Conservation (phyloP, 2,113 vertebrate species). For the Dinomys branickii region DNA sequence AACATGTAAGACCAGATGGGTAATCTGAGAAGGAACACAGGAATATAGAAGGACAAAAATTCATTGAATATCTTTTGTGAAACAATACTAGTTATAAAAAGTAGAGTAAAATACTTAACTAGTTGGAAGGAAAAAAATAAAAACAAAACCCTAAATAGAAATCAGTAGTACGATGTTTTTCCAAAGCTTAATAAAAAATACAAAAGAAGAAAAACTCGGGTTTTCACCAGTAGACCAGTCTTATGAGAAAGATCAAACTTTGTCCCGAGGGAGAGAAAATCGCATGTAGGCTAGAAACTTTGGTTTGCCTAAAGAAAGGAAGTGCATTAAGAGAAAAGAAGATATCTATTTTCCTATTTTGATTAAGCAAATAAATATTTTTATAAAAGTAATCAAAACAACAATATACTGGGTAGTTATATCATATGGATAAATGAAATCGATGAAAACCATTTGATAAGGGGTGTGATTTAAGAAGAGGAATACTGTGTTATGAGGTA, state of each 20-base stretch:
- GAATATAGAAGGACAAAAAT: background rate
- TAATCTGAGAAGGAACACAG: background rate
- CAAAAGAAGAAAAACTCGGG: background rate
- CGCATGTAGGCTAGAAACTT: background rate
- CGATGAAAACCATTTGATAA: background rate
- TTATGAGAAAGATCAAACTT: background rate
- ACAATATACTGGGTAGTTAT: background rate
- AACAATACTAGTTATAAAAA: background rate
- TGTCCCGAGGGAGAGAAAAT: background rate
- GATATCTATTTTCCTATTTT: background rate
- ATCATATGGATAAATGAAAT: background rate
- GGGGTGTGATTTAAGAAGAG: background rate
- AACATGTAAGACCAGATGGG: background rate
- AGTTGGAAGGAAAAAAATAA: background rate
- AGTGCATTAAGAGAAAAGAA: background rate
- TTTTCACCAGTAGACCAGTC: background rate
- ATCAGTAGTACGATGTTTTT: background rate
- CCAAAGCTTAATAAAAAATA: background rate
- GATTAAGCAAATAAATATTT: background rate
- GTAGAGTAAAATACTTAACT: background rate
- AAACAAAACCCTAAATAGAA: background rate
- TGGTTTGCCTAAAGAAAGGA: background rate
- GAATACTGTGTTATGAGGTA: background rate
- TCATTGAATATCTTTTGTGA: background rate
- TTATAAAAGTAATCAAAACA: background rate